Base-by-base conservation (phyloP, 2,888 invertebrate species). In the Lutraria lutraria region DNA sequence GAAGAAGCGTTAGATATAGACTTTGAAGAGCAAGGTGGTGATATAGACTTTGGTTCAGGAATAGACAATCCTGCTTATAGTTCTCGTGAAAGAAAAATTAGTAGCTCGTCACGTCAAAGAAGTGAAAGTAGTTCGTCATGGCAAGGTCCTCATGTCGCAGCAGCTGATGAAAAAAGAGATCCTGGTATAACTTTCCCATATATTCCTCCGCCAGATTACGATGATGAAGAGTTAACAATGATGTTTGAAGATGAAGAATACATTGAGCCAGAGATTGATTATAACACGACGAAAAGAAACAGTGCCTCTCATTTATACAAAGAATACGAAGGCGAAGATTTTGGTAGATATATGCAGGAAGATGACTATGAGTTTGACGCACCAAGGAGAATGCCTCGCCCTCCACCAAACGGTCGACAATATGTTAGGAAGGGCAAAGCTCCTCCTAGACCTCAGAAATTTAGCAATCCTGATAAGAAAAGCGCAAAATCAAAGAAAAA, bases 121-220 rank as follows among this genome's bases (percentile, higher is more conserved):
- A 81, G 53, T 43, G 81, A 84, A 80, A 85, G 83, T 81, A 52
- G 79, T 21, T 53, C 83, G 15, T 83, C 79, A 0, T 85, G 88
- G 84, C n/a, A 31, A 16, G 63, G 56, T 8, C 43, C 52, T 12
- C 60, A 80, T 10, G 8, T 43, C 43, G 43, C 43, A 43, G 8
- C 43, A 43, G 43, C 43, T 43, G 56, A 79, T 16, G 56, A 52
- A 19, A 60, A 88, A 43, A 76, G 34, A 54, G 29, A 83, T 68
- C 68, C 53, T 16, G 85, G 85, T n/a, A 85, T 85, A 52, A 80
- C 80, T 2, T 88, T 83, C 80, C 93, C 93, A n/a, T 93, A 93
- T 82, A 93, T 93, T 53, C 94, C 94, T 76, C 90, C 91, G 15
- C 94, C 94, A 0, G 94, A 94, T 86, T 94, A 94, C 68, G 93